A percentile compares a stretch with the other conserved stretches of the same genome.
These are phyloP conservation scores for Phylloscopus trochilus DNA, from an alignment of 2,113 vertebrate genomes.

Conservation along the genomic window DNA sequence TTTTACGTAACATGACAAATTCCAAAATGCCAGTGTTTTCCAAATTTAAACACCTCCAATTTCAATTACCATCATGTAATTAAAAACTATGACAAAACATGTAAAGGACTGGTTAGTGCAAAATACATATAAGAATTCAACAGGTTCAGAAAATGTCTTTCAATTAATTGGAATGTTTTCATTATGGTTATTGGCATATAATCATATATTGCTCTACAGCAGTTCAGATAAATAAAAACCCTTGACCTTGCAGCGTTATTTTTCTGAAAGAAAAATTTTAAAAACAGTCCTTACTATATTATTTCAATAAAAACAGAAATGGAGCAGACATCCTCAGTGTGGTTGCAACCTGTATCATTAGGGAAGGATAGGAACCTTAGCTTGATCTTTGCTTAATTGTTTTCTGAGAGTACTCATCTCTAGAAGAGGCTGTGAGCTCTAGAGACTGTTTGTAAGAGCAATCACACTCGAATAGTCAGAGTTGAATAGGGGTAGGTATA, in stretches of 20 bases:
- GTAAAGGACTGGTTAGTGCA: neutral
- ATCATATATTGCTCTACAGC: neutral
- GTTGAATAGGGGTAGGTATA: neutral
- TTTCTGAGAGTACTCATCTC: neutral
- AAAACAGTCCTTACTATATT: neutral
- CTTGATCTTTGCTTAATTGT: neutral
- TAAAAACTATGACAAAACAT: neutral
- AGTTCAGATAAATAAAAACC: neutral
- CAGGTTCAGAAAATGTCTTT: neutral
- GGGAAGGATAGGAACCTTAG: neutral
- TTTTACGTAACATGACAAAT: neutral
- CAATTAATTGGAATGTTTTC: neutral
- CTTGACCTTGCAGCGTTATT: neutral
- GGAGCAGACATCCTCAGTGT: neutral
- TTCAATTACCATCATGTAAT: neutral
- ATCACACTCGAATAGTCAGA: neutral
- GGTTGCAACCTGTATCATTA: rapidly evolving
- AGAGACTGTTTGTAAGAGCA: neutral
- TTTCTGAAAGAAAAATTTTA: neutral
- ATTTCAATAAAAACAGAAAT: neutral
- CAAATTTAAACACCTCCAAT: neutral
- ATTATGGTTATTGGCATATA: neutral
- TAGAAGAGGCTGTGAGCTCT: neutral
- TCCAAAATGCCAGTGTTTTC: neutral
- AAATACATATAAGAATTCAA: neutral